Percentiles rank a stretch among this genome's conserved stretches.
These are phyloP conservation scores for Penaeus japonicus DNA, from an alignment of 1,140 invertebrate species.

Conservation along the genomic window DNA sequence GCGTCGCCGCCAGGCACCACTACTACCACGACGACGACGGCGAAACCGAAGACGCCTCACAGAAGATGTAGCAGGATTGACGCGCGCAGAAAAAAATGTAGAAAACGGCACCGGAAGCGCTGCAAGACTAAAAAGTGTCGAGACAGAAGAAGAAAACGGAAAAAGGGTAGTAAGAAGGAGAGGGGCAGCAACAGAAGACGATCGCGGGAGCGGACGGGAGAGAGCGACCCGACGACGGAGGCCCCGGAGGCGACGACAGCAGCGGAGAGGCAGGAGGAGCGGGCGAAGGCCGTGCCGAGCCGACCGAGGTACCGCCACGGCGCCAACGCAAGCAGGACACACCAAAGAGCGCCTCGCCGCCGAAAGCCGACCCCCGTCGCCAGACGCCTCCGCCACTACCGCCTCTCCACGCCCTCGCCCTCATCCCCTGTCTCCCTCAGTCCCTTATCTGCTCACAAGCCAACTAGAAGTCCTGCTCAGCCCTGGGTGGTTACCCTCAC, in stretches of 20 bases:
- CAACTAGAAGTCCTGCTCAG: neutral
- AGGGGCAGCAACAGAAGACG: neutral
- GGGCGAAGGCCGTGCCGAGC: no score
- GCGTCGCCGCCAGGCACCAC: slow-evolving; percentile 6
- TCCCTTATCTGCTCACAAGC: neutral
- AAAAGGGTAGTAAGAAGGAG: slow-evolving; percentile 14
- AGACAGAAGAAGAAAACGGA: slow-evolving; percentile 27
- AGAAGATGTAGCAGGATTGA: slow-evolving; percentile 16
- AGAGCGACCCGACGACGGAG: no score
- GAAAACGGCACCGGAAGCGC: slow-evolving; percentile 24
- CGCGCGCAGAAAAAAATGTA: slow-evolving; percentile 34
- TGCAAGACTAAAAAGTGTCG: slow-evolving; percentile 47
- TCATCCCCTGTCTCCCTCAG: neutral
- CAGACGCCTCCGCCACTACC: neutral
- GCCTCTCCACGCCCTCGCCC: neutral
- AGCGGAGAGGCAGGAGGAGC: no score
- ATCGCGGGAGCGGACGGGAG: no score
- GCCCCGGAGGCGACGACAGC: no score
- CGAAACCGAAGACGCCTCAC: neutral
- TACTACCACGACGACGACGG: neutral
- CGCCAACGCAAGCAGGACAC: no score
- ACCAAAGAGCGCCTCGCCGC: no score
- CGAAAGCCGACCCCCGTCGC: no score
- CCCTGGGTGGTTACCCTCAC: neutral
- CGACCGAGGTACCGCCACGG: no score